Evolutionary conservation across 2,113 vertebrate species (phyloP).

Genomic region (Proteles cristata): DNA sequence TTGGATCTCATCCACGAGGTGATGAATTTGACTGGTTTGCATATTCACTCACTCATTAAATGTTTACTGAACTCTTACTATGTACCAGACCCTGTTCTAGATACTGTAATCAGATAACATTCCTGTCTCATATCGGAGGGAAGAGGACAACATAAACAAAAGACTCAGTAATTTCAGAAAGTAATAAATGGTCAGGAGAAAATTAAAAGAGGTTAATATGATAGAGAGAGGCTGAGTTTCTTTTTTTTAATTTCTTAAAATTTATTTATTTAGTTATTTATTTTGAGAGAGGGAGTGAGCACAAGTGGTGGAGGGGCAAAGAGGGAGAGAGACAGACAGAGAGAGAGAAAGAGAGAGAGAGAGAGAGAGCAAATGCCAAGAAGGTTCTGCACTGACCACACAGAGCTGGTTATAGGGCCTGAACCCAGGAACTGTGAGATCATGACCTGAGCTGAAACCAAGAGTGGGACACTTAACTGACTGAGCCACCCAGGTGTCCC

Average conservation of each 20-base stretch:
- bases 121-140: background rate
- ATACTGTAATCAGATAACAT: background rate
- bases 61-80: background rate
- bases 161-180: background rate
- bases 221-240: background rate
- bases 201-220: background rate
- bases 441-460: too few relatives aligned
- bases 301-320: too few relatives aligned
- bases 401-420: too few relatives aligned
- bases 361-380: too few relatives aligned
- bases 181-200: background rate
- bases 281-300: too few relatives aligned
- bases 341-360: too few relatives aligned
- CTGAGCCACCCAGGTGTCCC: too few relatives aligned
- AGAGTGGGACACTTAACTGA: too few relatives aligned
- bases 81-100: background rate
- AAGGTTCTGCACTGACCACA: too few relatives aligned
- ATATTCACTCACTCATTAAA: background rate
- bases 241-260: background rate
- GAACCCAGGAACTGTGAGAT: too few relatives aligned
- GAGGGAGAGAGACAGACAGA: too few relatives aligned
- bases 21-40: background rate
- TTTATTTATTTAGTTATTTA: too few relatives aligned
- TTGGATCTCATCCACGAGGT: background rate
- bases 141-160: background rate